Evolutionary conservation across 2,113 vertebrate species (phyloP).

Genomic region (Xenopus tropicalis): DNA sequence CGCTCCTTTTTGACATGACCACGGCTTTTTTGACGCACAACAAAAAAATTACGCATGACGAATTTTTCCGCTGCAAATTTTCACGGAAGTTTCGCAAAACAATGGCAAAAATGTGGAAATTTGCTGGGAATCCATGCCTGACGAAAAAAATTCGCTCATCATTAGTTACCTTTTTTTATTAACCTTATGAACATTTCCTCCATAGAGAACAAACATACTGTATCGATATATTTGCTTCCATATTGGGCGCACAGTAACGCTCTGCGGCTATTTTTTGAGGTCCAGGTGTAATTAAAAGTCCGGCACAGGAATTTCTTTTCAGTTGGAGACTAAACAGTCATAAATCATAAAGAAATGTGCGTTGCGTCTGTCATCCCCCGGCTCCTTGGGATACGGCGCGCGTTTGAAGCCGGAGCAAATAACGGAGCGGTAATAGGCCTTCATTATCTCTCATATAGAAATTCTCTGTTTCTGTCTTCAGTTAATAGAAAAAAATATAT

Average conservation of each 20-base stretch:
- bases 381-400: neutral
- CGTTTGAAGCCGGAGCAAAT: neutral
- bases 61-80: too few species aligned
- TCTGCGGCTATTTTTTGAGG: neutral
- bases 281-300: neutral
- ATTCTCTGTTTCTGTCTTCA: too few species aligned
- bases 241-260: neutral
- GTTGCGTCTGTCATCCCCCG: constrained; percentile 4
- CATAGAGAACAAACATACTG: neutral
- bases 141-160: too few species aligned
- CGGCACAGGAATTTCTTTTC: neutral
- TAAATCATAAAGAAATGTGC: constrained; percentile 3
- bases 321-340: neutral
- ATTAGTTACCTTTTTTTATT: neutral
- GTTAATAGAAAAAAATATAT: too few species aligned
- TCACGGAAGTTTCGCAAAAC: too few species aligned
- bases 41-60: too few species aligned
- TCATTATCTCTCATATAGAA: neutral
- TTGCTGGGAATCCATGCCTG: too few species aligned
- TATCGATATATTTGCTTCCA: neutral
- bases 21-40: too few species aligned
- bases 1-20: too few species aligned
- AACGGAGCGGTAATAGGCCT: neutral
- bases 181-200: neutral
- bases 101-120: too few species aligned